Conservation (phyloP, 2,113 vertebrate genomes). For the Vicugna pacos region DNA sequence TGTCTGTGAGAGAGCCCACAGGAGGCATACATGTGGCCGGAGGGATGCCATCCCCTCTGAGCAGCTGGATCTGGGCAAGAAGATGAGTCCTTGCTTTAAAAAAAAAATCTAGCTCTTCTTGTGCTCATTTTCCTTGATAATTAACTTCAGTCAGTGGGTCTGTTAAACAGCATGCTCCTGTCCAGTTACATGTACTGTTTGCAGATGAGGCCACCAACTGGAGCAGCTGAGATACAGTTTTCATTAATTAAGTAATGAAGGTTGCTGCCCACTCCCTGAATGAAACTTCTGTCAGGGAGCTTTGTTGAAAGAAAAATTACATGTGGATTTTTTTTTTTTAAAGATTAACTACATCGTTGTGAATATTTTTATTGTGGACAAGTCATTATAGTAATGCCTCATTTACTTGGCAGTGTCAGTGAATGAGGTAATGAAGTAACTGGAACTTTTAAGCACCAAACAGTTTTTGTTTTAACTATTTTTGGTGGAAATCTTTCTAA, state of each 20-base stretch:
- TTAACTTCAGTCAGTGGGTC: neutral
- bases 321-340: neutral
- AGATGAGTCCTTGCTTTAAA: neutral
- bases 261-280: neutral
- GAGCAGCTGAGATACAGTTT: neutral
- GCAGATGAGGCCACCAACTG: neutral
- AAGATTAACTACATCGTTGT: neutral
- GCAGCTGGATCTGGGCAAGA: neutral
- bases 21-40: neutral
- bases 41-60: neutral
- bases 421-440: neutral
- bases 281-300: neutral
- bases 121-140: neutral
- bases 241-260: neutral
- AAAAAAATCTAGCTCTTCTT: neutral
- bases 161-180: neutral
- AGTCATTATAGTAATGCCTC: neutral
- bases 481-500: neutral
- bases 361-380: neutral
- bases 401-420: neutral
- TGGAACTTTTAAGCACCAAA: neutral
- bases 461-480: neutral
- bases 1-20: neutral
- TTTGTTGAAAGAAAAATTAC: neutral
- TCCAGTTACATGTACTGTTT: neutral